Evolutionary conservation across 2,888 invertebrate genomes (phyloP), one percentile per base, ranked within the genome.

Genomic region (Synergus gifuensis): DNA sequence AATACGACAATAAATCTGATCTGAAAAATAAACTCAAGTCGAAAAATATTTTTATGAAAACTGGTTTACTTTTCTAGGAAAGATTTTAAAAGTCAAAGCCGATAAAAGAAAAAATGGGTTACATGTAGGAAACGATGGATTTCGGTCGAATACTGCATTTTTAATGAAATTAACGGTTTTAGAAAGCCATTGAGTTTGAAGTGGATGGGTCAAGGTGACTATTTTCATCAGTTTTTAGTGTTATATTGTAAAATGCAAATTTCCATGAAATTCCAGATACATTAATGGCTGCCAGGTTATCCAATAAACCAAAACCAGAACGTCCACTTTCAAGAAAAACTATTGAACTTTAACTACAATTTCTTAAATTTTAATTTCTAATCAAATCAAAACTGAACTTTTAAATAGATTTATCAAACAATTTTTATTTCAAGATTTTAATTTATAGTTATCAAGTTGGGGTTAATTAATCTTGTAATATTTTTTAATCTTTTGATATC

Each of bases 121-220:
- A 63, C 78, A 79, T 66, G 76, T 79, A 78, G 80, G 42, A 18
- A 78, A 76, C 64, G 5, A 36, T 73, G 40, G 42, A 79, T 88
- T 88, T 86, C 85, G 83, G 85, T 82, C 88, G 83, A 82, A 83
- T 77, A 64, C 73, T 85, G 87, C 87, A 87, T 89, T 81, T 80
- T 69, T 87, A 87, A 89, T 90, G 79, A 82, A 86, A 83, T 89
- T 90, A 91, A 90, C 89, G 89, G 90, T 87, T 90, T 88, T 90
- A 90, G 90, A 90, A 90, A 90, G 89, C 85, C 81, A 85, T 85
- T 82, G 83, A 82, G 79, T 60, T 49, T 40, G 62, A 80, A 79
- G 76, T 77, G 67, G 83, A 84, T 83, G 67, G 76, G 78, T 81
- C 81, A 78, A 28, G 14, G 9, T 28, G 22, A 62, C 62, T 62